Evolutionary conservation across 2,113 vertebrate species (phyloP).

Genomic region (Cervus canadensis): DNA sequence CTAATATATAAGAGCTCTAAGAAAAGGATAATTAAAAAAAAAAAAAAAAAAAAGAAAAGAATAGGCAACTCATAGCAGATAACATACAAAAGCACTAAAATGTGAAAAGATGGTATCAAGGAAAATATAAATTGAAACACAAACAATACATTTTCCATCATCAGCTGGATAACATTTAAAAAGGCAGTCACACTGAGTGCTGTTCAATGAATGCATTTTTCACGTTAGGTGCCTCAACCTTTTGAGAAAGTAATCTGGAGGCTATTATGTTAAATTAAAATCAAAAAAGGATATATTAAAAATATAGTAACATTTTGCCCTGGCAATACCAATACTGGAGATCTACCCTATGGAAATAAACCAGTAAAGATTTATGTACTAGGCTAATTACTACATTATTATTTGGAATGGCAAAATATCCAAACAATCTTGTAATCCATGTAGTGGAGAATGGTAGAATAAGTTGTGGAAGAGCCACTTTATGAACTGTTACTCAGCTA

Average conservation of each 20-base stretch:
- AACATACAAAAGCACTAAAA: background rate
- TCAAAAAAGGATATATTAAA: background rate
- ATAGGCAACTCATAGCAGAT: background rate
- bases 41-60: constrained; percentile 56
- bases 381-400: background rate
- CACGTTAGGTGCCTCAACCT: background rate
- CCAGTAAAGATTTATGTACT: background rate
- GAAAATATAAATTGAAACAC: constrained; percentile 12
- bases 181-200: background rate
- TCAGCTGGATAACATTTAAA: background rate
- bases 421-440: background rate
- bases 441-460: background rate
- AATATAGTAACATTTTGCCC: background rate
- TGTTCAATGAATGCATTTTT: background rate
- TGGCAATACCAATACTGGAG: background rate
- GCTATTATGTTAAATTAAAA: background rate
- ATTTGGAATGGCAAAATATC: background rate
- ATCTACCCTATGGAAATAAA: background rate
- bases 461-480: background rate
- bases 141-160: background rate
- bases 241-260: background rate
- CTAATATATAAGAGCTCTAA: background rate
- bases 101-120: background rate
- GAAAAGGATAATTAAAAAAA: constrained; percentile 32
- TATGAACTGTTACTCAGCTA: background rate